Evolutionary conservation across 2,888 invertebrate species (phyloP), one percentile per base, ranked within the genome.

Genomic region (Eumacrocentrus americanus): DNA sequence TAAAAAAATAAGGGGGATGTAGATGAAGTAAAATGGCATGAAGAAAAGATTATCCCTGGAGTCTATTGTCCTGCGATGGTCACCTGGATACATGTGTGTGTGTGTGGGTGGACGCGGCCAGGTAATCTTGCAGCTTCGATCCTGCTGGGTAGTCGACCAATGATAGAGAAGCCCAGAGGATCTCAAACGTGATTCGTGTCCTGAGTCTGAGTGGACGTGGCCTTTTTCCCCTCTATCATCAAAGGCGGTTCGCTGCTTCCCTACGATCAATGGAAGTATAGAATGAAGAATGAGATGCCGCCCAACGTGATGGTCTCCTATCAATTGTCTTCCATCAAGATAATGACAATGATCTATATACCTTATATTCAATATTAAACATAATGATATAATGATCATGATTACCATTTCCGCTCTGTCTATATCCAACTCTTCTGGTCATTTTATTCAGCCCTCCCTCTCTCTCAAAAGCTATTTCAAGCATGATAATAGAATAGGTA

Each of bases 151-250:
- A 55, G 63, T 38, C 68, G 54, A 68, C 74, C 74, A 74, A 74
- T 74, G 67, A 74, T 71, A 66, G 61, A 59, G 48, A 62, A 64
- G 66, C 58, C 14, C 44, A 38, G 64, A 58, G 62, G 59, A 70
- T 72, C 71, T 72, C 62, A 63, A 67, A 67, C 70, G 72, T 73
- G 69, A 76, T 76, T 69, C 70, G 66, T 61, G 66, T 68, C 66
- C 58, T 60, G 64, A 60, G 46, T 12, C 29, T 47, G 18, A 62
- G 58, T 62, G 61, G 58, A 58, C 62, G 63, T 65, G 65, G 63
- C 66, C 65, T 65, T 69, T 66, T 65, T 38, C 48, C 63, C 59
- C 62, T 54, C 65, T 58, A 54, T 56, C 57, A 64, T 65, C 61
- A 62, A 48, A 59, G 42, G 59, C 56, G 61, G 60, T 61, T 62